Evolutionary conservation across 2,888 invertebrate genomes (phyloP), one percentile per base, ranked within the genome.

Genomic region (Globia sparganii): DNA sequence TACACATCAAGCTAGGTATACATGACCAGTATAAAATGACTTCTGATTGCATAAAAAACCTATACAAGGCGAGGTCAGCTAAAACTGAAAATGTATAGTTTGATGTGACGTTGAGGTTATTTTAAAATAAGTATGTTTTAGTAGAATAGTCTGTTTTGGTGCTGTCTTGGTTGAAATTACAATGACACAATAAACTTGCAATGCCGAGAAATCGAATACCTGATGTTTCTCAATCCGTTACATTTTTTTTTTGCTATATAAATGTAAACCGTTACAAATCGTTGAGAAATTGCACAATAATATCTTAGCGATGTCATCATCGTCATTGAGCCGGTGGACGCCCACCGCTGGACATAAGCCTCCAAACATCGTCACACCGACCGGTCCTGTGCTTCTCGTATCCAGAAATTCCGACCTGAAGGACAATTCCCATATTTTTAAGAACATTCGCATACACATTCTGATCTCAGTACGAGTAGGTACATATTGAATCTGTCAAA

Each of bases 151-250:
- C 8, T 18, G 18, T 25, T 18, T 13, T 28, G 3, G 53, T 13
- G 15, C 49, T 13, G n/a, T 15, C 11, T 28, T 28, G 46, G 18
- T 67, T n/a, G 4, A n/a, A n/a, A 25, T 28, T 5, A 53, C 18
- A 49, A 34, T 40, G 15, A 18, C 59, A 28, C 40, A 59, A 43
- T 71, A 28, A 49, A 70, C 58, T 31, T 61, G 13, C 5, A 72
- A 71, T 61, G 18, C 25, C 34, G 43, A 61, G 77, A 53, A 77
- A 80, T 53, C 49, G 49, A 68, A 34, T 18, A 59, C 31, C 8
- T 21, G 25, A 13, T 58, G 49, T 77, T 71, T 34, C 40, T 18
- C 25, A 77, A 70, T 59, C 40, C 21, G 21, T 59, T 1, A 40
- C 11, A 64, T 49, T 75, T 78, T 31, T 77, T 49, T 53, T 59